Conservation (phyloP, 2,113 vertebrate species). For the Chamaetylas fuelleborni region DNA sequence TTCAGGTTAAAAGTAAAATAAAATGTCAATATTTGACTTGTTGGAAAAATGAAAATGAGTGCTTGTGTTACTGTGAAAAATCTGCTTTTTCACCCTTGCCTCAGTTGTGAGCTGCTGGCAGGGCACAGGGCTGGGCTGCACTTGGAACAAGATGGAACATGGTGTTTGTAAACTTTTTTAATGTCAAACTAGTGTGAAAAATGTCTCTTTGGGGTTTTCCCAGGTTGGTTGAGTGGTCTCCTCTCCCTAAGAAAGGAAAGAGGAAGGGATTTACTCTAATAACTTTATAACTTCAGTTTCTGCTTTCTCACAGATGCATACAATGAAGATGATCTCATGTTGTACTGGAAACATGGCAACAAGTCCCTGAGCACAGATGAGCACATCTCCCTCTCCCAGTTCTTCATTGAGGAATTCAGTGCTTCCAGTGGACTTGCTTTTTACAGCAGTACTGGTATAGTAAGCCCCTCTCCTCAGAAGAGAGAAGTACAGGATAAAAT, state of each 20-base stretch:
- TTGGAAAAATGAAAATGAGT: not conserved
- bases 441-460: conserved; percentile 90
- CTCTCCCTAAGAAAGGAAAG: not conserved
- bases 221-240: not conserved
- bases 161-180: not conserved
- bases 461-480: not conserved
- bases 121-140: not conserved
- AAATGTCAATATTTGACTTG: not conserved
- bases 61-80: not conserved
- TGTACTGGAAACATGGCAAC: conserved; percentile 92
- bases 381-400: conserved; percentile 89
- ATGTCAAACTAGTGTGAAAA: not conserved
- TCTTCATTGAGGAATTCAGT: conserved; percentile 91
- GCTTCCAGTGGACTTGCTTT: conserved; percentile 88
- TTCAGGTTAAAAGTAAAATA: not conserved
- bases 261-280: not conserved
- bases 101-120: not conserved
- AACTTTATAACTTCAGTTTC: not conserved
- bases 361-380: conserved; percentile 87
- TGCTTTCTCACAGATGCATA: conserved; percentile 82
- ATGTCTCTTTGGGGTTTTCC: not conserved
- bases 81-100: not conserved
- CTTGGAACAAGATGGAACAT: not conserved
- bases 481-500: not conserved
- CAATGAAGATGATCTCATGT: conserved; percentile 91